phyloP scores from a whole-genome alignment of 2,797 vertebrate species.

The Siniperca obscura region DNA sequence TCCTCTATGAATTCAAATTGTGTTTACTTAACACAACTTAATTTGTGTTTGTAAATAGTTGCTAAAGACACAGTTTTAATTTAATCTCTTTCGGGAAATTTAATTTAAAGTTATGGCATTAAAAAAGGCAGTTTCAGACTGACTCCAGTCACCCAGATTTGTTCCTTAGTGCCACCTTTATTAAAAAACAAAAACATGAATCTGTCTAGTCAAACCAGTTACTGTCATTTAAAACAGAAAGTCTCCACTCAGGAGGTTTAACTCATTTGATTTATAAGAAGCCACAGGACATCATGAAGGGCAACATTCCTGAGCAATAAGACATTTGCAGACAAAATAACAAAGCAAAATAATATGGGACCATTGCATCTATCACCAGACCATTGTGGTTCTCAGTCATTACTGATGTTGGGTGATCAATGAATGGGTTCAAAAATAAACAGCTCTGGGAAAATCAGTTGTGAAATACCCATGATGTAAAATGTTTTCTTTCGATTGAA shows the following conservation, averaged over 20 bases:
- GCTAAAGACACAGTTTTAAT: not conserved
- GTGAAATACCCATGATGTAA: not conserved
- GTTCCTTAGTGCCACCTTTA: not conserved
- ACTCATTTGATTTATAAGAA: conserved; percentile 1
- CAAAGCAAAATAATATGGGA: not conserved
- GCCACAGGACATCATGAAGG: not conserved
- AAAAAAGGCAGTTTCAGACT: not conserved
- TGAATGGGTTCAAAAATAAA: not conserved
- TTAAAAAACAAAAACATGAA: not conserved
- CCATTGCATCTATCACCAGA: not conserved
- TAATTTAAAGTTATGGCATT: not conserved
- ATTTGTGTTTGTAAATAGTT: not conserved
- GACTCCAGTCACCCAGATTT: not conserved
- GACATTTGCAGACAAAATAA: not conserved
- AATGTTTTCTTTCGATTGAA: not conserved
- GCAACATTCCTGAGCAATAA: not conserved
- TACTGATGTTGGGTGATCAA: not conserved
- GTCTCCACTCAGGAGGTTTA: not conserved
- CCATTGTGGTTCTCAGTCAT: not conserved
- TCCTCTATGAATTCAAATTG: not conserved
- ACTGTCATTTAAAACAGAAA: not conserved
- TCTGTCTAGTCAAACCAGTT: not conserved
- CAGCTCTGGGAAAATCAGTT: not conserved
- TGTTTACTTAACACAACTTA: not conserved
- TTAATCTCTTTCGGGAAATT: not conserved